Evolutionary conservation across 92 coral and sea anemone species (phyloP).

Genomic region (Porites evermanni): DNA sequence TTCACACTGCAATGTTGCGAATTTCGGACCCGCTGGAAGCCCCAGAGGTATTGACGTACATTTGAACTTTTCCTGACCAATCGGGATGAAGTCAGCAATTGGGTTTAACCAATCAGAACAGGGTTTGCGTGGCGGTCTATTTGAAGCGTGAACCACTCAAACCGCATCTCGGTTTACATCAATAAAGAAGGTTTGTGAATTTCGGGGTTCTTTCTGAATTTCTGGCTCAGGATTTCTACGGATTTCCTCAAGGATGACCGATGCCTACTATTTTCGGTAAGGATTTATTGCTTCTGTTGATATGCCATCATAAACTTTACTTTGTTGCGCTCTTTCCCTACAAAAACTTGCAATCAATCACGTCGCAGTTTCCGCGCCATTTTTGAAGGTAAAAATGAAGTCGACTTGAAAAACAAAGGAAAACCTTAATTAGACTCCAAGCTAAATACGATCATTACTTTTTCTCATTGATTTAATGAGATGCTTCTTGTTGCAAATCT

Average conservation of each 20-base stretch:
- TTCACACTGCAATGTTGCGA: constrained; percentile 42
- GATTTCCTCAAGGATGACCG: constrained; percentile 74
- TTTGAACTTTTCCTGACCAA: constrained; percentile 88
- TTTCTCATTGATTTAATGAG: neutral
- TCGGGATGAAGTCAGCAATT: constrained; percentile 61
- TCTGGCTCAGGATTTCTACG: constrained; percentile 67
- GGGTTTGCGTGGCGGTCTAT: constrained; percentile 92
- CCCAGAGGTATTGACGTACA: constrained; percentile 61
- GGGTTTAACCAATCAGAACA: constrained; percentile 83
- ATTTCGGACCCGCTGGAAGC: constrained; percentile 4
- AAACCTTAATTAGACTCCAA: neutral
- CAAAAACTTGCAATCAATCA: constrained; percentile 39
- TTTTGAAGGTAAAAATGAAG: constrained; percentile 18
- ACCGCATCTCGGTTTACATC: constrained; percentile 81
- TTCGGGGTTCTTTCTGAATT: constrained; percentile 73
- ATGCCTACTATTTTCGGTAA: constrained; percentile 80
- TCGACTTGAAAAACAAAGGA: constrained; percentile 12
- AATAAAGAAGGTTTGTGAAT: constrained; percentile 70
- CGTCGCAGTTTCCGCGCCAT: constrained; percentile 76
- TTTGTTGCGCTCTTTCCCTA: neutral
- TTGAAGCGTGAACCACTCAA: constrained; percentile 95
- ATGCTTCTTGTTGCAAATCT: neutral
- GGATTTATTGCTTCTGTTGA: constrained; percentile 1
- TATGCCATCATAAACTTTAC: neutral
- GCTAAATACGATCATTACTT: neutral